These are phyloP conservation scores for Hephaestus fuliginosus DNA, from an alignment of 2,797 vertebrate species.

Conservation along the genomic window DNA sequence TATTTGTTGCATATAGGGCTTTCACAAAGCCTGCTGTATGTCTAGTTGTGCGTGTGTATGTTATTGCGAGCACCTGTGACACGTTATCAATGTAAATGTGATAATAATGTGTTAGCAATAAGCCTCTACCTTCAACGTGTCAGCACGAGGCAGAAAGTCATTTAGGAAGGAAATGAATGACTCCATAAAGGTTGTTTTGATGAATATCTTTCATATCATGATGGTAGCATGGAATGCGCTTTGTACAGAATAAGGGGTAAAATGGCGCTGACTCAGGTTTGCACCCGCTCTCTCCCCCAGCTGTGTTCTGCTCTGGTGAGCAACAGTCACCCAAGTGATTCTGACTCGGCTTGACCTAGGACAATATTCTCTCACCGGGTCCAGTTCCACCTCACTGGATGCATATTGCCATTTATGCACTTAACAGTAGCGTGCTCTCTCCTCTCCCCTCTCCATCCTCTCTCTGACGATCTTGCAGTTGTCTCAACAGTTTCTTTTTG, in stretches of 20 bases:
- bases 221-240: background rate
- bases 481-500: conserved; percentile 66
- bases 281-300: conserved; percentile 47
- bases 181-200: conserved; percentile 1
- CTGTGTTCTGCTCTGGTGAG: conserved; percentile 81
- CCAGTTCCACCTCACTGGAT: conserved; percentile 85
- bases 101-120: background rate
- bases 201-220: conserved; percentile 6
- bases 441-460: conserved; percentile 55
- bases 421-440: conserved; percentile 78
- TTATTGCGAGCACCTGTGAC: background rate
- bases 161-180: background rate
- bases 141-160: background rate
- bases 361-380: conserved; percentile 82
- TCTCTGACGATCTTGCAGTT: conserved; percentile 63
- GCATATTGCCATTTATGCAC: conserved; percentile 83
- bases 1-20: background rate
- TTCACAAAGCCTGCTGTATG: background rate
- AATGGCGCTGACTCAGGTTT: conserved; percentile 72
- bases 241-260: conserved; percentile 40
- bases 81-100: background rate
- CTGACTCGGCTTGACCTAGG: conserved; percentile 76
- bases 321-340: conserved; percentile 80
- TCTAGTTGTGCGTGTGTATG: background rate
- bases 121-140: background rate